These are phyloP conservation scores for Drosophila diplacantha DNA, from an alignment of 2,888 invertebrate species.

Conservation along the genomic window DNA sequence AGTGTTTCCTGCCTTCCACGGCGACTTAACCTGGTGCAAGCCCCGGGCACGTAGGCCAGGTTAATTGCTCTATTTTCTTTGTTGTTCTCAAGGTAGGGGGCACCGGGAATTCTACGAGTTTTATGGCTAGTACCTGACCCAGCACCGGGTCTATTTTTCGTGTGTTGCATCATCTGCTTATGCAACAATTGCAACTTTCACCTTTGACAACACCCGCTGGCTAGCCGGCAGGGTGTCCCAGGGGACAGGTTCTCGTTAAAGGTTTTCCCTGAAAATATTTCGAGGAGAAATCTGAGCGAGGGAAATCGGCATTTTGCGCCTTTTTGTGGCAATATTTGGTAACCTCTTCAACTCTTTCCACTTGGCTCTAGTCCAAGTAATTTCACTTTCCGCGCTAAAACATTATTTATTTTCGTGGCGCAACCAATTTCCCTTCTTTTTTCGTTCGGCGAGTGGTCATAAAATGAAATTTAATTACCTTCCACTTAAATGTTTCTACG, in stretches of 20 bases:
- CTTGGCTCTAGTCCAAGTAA: constrained; percentile 16
- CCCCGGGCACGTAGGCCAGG: constrained; percentile 61
- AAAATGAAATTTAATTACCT: constrained; percentile 58
- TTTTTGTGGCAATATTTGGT: constrained; percentile 3
- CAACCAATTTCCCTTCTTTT: constrained; percentile 28
- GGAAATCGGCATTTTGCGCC: constrained; percentile 23
- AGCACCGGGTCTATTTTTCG: constrained; percentile 2
- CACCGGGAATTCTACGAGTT: constrained; percentile 8
- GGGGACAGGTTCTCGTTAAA: constrained; percentile 30
- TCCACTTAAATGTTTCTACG: constrained; percentile 53
- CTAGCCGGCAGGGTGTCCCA: constrained; percentile 20
- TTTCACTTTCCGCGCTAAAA: constrained; percentile 35
- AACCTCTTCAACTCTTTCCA: constrained; percentile 29
- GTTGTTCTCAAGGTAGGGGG: constrained; percentile 2
- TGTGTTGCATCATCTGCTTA: constrained; percentile 44
- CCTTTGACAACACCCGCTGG: constrained; percentile 42
- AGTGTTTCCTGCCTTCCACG: constrained; percentile 16
- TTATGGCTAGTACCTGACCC: constrained; percentile 30
- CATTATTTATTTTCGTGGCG: constrained; percentile 29
- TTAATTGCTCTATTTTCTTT: constrained; percentile 64
- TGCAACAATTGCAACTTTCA: constrained; percentile 63
- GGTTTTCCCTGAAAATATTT: constrained; percentile 27
- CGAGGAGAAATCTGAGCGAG: constrained; percentile 13
- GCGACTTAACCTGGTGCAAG: constrained; percentile 19
- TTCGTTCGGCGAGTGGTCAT: constrained; percentile 24